Evolutionary conservation across 2,113 vertebrate genomes (phyloP).

Genomic region (Nesoenas mayeri): DNA sequence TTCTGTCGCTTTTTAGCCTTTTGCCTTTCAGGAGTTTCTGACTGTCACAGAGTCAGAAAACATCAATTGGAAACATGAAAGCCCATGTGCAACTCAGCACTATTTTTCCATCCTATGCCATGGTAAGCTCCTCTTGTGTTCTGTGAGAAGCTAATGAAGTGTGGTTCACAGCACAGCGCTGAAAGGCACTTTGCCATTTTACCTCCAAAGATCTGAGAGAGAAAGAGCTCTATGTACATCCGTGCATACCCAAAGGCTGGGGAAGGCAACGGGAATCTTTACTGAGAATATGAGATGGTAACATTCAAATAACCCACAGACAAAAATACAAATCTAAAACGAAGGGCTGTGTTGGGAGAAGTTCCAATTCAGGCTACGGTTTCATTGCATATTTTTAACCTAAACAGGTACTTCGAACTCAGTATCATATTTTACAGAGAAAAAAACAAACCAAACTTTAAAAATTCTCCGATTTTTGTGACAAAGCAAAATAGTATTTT

Average conservation of each 20-base stretch:
- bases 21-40: conserved; percentile 57
- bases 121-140: conserved; percentile 27
- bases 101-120: conserved; percentile 22
- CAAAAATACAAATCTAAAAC: background rate
- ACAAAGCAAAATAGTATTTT: background rate
- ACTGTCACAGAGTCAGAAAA: conserved; percentile 42
- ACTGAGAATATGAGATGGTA: background rate
- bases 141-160: background rate
- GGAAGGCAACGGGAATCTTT: background rate
- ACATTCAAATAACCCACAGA: background rate
- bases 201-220: background rate
- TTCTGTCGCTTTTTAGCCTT: conserved; percentile 25
- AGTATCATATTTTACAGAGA: background rate
- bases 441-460: background rate
- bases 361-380: background rate
- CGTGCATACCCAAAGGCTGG: background rate
- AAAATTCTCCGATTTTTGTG: background rate
- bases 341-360: background rate
- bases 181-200: background rate
- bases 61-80: conserved; percentile 42
- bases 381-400: background rate
- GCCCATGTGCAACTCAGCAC: conserved; percentile 34
- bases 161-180: background rate
- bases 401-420: background rate
- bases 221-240: background rate